Conservation (phyloP, 2,797 vertebrate species). For the Helarctos malayanus region DNA sequence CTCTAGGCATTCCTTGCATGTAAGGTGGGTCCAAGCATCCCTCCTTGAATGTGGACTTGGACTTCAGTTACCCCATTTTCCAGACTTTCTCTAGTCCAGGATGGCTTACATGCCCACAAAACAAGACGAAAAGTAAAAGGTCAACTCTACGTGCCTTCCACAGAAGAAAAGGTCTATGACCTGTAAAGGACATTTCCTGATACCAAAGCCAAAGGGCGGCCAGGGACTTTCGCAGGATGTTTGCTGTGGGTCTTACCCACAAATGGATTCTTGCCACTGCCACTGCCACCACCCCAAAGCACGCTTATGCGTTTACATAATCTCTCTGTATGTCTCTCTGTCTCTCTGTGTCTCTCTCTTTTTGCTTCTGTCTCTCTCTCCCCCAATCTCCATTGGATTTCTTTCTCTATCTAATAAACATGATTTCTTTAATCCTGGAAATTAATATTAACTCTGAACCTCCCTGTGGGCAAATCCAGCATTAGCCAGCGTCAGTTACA, state of each 20-base stretch:
- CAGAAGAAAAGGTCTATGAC: background rate
- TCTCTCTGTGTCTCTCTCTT: background rate
- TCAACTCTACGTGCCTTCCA: background rate
- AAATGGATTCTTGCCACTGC: background rate
- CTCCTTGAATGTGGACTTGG: no score
- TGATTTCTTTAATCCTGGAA: conserved; percentile 6
- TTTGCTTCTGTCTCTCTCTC: no score
- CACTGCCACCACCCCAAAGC: background rate
- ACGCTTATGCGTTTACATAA: rapidly evolving
- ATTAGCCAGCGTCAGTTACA: background rate
- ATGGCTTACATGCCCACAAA: background rate
- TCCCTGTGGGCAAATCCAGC: background rate
- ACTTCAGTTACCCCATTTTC: background rate
- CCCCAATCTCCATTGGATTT: background rate
- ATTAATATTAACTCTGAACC: background rate
- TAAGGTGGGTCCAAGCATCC: background rate
- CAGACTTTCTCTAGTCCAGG: conserved; percentile 18
- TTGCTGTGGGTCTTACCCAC: background rate
- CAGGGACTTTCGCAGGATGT: background rate
- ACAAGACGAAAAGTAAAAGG: background rate
- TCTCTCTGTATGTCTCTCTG: background rate
- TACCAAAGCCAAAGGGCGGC: conserved; percentile 22
- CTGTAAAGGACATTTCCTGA: background rate
- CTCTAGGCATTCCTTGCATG: no score
- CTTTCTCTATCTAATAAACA: background rate